Evolutionary conservation across 2,797 vertebrate species (phyloP).

Genomic region (Myotis daubentonii): DNA sequence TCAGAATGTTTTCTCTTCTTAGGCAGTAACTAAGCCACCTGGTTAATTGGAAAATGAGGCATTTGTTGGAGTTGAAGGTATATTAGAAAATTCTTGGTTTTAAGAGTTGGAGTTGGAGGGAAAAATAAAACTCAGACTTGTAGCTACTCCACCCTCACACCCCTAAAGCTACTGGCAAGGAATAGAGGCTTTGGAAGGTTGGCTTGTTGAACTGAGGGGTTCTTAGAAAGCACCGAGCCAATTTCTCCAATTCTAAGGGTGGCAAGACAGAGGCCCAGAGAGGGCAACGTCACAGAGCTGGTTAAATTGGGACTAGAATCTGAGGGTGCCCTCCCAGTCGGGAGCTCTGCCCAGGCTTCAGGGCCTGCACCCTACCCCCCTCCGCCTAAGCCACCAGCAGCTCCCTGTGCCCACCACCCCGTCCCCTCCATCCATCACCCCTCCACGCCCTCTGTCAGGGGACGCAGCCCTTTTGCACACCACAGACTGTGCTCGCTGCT

Average conservation of each 20-base stretch:
- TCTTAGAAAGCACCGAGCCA: neutral
- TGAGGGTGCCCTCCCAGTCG: fast-evolving
- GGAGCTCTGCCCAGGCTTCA: neutral
- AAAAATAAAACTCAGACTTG: neutral
- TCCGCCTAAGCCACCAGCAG: fast-evolving
- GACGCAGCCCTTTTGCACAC: neutral
- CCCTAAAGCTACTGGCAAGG: neutral
- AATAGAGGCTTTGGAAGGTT: neutral
- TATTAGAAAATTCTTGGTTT: neutral
- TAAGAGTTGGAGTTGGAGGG: neutral
- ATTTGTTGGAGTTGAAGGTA: neutral
- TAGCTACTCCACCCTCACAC: no score
- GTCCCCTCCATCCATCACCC: neutral
- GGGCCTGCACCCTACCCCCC: neutral
- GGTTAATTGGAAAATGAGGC: neutral
- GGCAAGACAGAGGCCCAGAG: neutral
- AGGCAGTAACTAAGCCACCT: neutral
- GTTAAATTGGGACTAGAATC: neutral
- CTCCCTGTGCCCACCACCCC: fast-evolving
- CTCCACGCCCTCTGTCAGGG: fast-evolving
- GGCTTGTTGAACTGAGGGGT: neutral
- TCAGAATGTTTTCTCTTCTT: neutral
- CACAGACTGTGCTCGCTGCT: neutral
- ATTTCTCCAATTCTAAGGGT: neutral
- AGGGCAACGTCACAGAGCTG: neutral